A percentile compares a stretch with the other conserved stretches of the same genome.
These are phyloP conservation scores for Acropora yongei DNA, from an alignment of 64 coral and sea anemone genomes.

Conservation along the genomic window DNA sequence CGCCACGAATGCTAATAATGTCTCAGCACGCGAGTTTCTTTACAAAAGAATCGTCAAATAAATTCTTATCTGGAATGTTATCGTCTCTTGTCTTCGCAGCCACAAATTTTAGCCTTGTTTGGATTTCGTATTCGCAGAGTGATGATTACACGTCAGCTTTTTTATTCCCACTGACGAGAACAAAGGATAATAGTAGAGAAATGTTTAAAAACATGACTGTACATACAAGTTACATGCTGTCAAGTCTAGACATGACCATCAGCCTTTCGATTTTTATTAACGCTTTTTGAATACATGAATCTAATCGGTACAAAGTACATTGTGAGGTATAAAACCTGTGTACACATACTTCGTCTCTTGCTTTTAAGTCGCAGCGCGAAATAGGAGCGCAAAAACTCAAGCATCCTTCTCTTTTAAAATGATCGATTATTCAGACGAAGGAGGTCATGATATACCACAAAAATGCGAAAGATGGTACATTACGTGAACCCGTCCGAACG, in stretches of 20 bases:
- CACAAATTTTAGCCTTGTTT: conserved; percentile 11
- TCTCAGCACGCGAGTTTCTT: neutral
- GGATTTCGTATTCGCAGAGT: neutral
- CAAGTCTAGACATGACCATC: neutral
- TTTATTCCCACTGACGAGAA: too few species aligned
- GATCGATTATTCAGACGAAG: too few species aligned
- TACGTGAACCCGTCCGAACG: neutral
- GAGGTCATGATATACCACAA: too few species aligned
- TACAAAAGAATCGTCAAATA: neutral
- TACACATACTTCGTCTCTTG: neutral
- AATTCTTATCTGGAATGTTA: neutral
- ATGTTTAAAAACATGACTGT: too few species aligned
- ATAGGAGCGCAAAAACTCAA: too few species aligned
- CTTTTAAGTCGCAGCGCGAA: neutral
- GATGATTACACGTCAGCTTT: neutral
- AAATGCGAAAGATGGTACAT: too few species aligned
- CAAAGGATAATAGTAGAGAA: too few species aligned
- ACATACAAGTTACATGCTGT: neutral
- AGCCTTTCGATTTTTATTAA: neutral
- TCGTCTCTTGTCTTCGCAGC: neutral
- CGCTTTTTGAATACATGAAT: neutral
- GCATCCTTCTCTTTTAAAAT: too few species aligned
- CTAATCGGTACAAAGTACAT: neutral
- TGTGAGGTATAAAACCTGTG: neutral
- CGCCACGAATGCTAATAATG: neutral